Evolutionary conservation across 2,113 vertebrate species (phyloP), one percentile per base, ranked within the genome.

Genomic region (Alethe castanea): DNA sequence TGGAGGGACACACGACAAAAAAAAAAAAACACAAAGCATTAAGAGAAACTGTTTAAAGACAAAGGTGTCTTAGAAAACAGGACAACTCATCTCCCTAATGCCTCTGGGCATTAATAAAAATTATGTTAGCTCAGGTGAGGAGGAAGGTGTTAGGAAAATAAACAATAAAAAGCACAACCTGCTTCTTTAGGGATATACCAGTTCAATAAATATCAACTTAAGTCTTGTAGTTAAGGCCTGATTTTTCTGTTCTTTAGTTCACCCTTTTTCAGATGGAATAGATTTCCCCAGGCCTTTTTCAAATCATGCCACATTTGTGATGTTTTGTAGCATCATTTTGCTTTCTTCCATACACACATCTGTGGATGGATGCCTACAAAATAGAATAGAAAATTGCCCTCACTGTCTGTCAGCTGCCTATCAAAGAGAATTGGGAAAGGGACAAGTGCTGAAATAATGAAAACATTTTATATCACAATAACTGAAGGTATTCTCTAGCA

Each of bases 221-320:
- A 86, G 12, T 31, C 35, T 38, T 88, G 33, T 42, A 93, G 84
- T 59, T 90, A 81, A 73, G 45, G 29, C 59, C 60, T 53, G 19
- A 60, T 90, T 90, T 91, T 92, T 88, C 66, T 90, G 14, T 80
- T 80, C 70, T 88, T 90, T 40, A 85, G 20, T 64, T 93, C 44
- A 9, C 25, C 71, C 64, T 84, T 88, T 66, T 93, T 92, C 76
- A 81, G 52, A 88, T 7, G 20, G 38, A 88, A 69, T 19, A 85
- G 50, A 88, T 86, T 93, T 77, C 79, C 76, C n/a, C 52, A 70
- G 71, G 71, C 52, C 38, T 80, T 94, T 86, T 90, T 62, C 44
- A 92, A 77, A 83, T 54, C 71, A 48, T 38, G 22, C 9, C 88
- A 86, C 53, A 83, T 86, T 92, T 78, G 74, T 70, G 56, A 81